Base-by-base conservation (phyloP, 2,888 invertebrate genomes). In the Dynastes hyllus region DNA sequence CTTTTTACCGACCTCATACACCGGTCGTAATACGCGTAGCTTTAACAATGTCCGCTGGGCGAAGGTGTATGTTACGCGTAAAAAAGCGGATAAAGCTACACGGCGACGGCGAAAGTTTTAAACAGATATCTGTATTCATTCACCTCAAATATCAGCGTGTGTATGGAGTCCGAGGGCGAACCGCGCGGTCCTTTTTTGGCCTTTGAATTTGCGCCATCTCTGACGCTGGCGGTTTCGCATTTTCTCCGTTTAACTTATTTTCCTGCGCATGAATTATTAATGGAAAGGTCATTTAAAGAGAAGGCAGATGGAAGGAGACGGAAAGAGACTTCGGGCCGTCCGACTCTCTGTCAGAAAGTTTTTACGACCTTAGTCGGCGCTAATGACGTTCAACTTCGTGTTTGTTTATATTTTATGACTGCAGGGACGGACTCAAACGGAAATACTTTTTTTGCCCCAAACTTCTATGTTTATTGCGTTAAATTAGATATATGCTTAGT, bases 211-310 rank as follows among this genome's bases (percentile, higher is more conserved):
- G 16, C 58, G 4, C 58, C 73, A 22, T 58, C 58, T 70, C 69
- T 27, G 53, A 58, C 32, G 53, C 55, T n/a, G 53, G 32, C 32
- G 53, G 58, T 32, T 61, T 29, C 73, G 73, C 77, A 78, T 81
- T 80, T 81, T 80, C 76, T 69, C 76, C 73, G 78, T 80, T 81
- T 79, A 81, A 75, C 78, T 78, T 80, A 78, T 81, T 79, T 78
- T 78, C 71, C 78, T 61, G 63, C 76, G 80, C 80, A 81, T 81
- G 81, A 81, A 81, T 81, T 81, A 81, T 81, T 81, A 81, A 81
- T 81, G 78, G 70, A 73, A 77, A 76, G 81, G 81, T 81, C 80
- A 81, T 79, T 80, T 80, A 78, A 45, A 79, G 79, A 76, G 81
- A 37, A 58, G 37, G 58, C 73, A 61, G 73, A 75, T 45, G 51